A percentile compares a stretch with the other conserved stretches of the same genome.
These are phyloP conservation scores for Sigmodon hispidus DNA, from an alignment of 2,113 vertebrate species.

Conservation along the genomic window DNA sequence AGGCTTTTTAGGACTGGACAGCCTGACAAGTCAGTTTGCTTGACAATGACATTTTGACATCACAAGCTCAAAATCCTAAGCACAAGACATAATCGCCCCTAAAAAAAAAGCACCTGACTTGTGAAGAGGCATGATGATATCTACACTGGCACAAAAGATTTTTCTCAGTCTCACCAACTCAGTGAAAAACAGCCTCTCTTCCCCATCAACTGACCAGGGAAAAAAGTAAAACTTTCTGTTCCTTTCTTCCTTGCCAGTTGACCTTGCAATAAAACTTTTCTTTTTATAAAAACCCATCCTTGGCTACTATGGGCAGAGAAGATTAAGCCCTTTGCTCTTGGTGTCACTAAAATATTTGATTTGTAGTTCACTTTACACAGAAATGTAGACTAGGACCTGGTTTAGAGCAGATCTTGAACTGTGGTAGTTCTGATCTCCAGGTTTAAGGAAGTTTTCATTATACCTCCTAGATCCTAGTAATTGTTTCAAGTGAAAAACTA, in stretches of 20 bases:
- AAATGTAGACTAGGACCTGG: background rate
- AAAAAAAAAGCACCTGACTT: background rate
- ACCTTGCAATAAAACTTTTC: background rate
- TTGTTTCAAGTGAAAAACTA: constrained; percentile 43
- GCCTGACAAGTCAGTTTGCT: background rate
- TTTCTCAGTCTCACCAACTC: background rate
- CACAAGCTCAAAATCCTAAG: background rate
- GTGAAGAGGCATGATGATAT: background rate
- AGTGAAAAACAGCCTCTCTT: background rate
- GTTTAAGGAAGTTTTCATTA: constrained; percentile 35
- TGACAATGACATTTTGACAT: background rate
- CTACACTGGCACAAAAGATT: background rate
- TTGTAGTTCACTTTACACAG: constrained; percentile 14
- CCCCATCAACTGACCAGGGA: background rate
- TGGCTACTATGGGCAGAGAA: background rate
- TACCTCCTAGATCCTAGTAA: background rate
- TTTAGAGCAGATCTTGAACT: constrained; percentile 2
- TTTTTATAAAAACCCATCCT: background rate
- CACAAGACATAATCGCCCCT: background rate
- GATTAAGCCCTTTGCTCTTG: background rate
- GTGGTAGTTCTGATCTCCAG: background rate
- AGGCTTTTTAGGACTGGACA: background rate
- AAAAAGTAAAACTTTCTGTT: background rate
- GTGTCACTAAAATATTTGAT: background rate
- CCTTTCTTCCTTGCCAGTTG: background rate